A percentile compares a stretch with the other conserved stretches of the same genome.
Evolutionary conservation across 2,113 vertebrate genomes (phyloP).

Genomic region (Colaptes auratus): DNA sequence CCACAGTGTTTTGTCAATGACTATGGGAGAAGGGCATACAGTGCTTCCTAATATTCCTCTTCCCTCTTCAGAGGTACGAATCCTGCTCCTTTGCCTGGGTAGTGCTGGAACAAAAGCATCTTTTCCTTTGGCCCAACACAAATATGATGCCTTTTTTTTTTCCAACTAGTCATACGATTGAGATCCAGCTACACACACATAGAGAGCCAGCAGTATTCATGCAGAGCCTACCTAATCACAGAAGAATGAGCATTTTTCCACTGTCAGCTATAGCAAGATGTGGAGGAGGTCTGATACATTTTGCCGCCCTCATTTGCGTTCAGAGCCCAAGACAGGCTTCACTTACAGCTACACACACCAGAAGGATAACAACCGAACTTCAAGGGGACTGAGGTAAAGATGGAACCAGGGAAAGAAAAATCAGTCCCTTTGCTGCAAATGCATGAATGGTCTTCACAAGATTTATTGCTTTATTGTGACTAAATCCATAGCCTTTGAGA

Average conservation of each 20-base stretch:
- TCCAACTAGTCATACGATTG: background rate
- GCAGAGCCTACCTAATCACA: background rate
- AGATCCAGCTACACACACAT: background rate
- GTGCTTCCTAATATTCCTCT: background rate
- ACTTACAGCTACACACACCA: background rate
- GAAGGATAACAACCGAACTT: background rate
- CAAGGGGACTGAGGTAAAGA: background rate
- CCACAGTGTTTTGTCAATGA: background rate
- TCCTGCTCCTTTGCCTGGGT: background rate
- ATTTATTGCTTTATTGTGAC: background rate
- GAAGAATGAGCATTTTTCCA: background rate
- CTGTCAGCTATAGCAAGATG: background rate
- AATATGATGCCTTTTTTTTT: background rate
- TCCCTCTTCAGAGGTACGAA: background rate
- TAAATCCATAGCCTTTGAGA: background rate
- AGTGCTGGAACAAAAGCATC: background rate
- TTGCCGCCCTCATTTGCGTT: background rate
- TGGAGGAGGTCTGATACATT: rapidly evolving
- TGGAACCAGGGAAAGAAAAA: background rate
- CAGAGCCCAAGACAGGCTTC: background rate
- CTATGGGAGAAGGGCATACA: background rate
- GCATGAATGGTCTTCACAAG: background rate
- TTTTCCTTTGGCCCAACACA: background rate
- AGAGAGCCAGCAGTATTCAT: background rate
- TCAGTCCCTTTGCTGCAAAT: background rate